Percentiles rank a stretch among this genome's conserved stretches.
phyloP scores from a whole-genome alignment of 2,113 vertebrate species.

The Calidris pugnax region DNA sequence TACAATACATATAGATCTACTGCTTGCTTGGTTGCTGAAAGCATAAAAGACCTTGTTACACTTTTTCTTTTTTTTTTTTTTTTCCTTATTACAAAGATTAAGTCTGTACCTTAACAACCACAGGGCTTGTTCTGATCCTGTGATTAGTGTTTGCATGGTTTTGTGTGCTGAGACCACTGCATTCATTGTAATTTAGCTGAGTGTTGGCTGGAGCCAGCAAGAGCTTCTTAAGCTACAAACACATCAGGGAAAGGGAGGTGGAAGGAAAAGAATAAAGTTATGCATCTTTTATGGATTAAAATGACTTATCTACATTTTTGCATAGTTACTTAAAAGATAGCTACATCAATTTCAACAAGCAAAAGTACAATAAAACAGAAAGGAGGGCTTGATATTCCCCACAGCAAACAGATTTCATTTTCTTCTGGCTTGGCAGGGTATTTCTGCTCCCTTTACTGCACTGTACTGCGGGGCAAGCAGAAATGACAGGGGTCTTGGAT shows the following conservation, averaged over 20 bases:
- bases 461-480: not conserved
- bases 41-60: not conserved
- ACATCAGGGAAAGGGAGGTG: constrained; percentile 45
- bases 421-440: not conserved
- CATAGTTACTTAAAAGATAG: constrained; percentile 40
- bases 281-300: constrained; percentile 6
- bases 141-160: constrained; percentile 95
- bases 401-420: not conserved
- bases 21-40: not conserved
- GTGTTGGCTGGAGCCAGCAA: constrained; percentile 97
- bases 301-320: constrained; percentile 2
- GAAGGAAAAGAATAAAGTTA: constrained; percentile 56
- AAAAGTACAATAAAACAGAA: constrained; percentile 7
- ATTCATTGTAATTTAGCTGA: constrained; percentile 99
- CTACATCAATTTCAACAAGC: not conserved
- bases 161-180: constrained; percentile 94
- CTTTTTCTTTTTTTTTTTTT: not conserved
- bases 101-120: constrained; percentile 92
- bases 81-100: constrained; percentile 50
- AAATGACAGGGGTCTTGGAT: not conserved
- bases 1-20: not conserved
- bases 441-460: constrained; percentile 6
- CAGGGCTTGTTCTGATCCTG: constrained; percentile 94
- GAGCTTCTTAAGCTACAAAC: constrained; percentile 96
- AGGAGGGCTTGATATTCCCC: not conserved